Base-by-base conservation (phyloP, 2,113 vertebrate species). In the Rana temporaria region DNA sequence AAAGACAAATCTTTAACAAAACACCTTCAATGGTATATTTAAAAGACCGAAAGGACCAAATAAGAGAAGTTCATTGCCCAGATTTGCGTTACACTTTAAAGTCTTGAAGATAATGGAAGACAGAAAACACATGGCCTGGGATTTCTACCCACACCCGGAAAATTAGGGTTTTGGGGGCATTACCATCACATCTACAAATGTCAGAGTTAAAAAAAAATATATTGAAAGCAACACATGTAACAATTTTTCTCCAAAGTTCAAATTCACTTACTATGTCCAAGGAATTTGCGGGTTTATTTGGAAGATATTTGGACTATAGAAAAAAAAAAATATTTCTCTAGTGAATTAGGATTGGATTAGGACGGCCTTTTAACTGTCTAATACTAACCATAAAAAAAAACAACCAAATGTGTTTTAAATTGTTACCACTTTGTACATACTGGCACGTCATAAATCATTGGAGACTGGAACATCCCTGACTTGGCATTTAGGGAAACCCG, bases 231-330 rank as follows among this genome's bases (percentile, higher is more conserved):
- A 79, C 66, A 79, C 34, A 70, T 69, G 66, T 34, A 42, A 70
- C 0, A 7, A 17, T 76, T 76, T 75, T 75, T 67, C 63, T 32
- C 17, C 42, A 60, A 68, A 69, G 55, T 67, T 57, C 26, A 38
- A 38, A 60, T 56, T 79, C 16, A 26, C 18, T 34, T 24, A 32
- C 67, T 24, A 79, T 42, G 65, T 57, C 65, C 65, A 68, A 69
- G 78, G 66, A 69, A 63, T 79, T 57, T 79, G 78, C 48, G 77
- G 63, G 63, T 79, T 79, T 57, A 34, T 57, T 65, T 67, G 63
- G 64, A 56, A 56, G 52, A 30, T 67, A 24, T 57, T 57, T 38
- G 38, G 57, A 34, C 34, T 59, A 12, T 30, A 60, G 55, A 73
- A 73, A 60, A 59, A 60, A 60, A 55, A 59, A 60, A 60, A 55